These are phyloP conservation scores for Polydrusus cervinus DNA, from an alignment of 2,888 invertebrate species.

Conservation along the genomic window DNA sequence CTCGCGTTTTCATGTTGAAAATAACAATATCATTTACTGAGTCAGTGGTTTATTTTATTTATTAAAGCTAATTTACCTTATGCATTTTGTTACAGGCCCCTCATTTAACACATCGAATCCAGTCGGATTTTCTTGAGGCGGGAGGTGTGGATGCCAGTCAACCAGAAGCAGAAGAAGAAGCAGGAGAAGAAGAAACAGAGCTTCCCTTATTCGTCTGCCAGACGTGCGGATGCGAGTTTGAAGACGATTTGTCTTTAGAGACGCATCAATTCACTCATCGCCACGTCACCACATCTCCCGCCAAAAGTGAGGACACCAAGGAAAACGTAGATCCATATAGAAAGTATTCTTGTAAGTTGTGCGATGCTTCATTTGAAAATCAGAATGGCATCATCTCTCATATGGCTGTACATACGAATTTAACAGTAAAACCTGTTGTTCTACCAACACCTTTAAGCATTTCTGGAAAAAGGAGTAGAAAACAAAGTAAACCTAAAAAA, in stretches of 20 bases:
- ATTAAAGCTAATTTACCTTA: too few relatives aligned
- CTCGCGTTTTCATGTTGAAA: too few relatives aligned
- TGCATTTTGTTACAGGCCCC: too few relatives aligned
- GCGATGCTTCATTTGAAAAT: conserved; percentile 70
- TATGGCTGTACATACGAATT: conserved; percentile 71
- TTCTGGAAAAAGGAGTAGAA: conserved; percentile 67
- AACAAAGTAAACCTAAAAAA: conserved; percentile 73
- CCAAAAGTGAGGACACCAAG: conserved; percentile 69
- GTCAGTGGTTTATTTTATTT: too few relatives aligned
- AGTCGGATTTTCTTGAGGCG: conserved; percentile 79
- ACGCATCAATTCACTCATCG: conserved; percentile 72
- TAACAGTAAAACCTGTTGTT: conserved; percentile 62
- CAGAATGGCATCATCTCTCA: conserved; percentile 72
- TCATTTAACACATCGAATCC: conserved; percentile 67
- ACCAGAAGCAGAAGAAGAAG: conserved; percentile 66
- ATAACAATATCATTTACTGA: too few relatives aligned
- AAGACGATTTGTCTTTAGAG: conserved; percentile 72
- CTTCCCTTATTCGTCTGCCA: conserved; percentile 73
- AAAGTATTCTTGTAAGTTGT: conserved; percentile 72
- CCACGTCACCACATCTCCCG: conserved; percentile 72
- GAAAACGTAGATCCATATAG: conserved; percentile 69
- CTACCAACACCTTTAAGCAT: conserved; percentile 61
- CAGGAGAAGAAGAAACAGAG: conserved; percentile 69
- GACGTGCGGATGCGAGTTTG: conserved; percentile 74
- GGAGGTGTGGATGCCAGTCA: conserved; percentile 72